Conservation (phyloP, 2,888 invertebrate genomes). For the Scaptomyza tumidula region DNA sequence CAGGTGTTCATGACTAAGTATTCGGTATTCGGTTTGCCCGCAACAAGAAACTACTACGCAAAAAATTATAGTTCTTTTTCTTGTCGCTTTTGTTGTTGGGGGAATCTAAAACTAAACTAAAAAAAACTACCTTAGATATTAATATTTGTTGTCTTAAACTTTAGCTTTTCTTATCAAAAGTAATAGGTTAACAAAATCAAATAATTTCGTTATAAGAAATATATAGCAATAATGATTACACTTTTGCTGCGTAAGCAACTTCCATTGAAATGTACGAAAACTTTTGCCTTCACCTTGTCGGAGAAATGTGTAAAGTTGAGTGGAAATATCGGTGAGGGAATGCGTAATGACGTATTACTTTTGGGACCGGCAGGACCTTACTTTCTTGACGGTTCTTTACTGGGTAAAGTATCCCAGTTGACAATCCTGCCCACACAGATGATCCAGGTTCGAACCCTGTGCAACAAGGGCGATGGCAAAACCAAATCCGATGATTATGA, state of each 20-base stretch:
- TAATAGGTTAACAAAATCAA: conserved; percentile 1
- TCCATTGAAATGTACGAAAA: conserved; percentile 19
- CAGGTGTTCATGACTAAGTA: conserved; percentile 44
- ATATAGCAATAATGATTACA: conserved; percentile 42
- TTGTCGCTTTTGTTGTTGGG: background rate
- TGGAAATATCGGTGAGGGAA: background rate
- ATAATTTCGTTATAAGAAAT: background rate
- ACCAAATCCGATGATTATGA: background rate
- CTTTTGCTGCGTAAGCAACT: conserved; percentile 37
- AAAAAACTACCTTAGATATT: background rate
- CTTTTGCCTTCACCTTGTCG: conserved; percentile 6
- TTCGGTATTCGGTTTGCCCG: background rate
- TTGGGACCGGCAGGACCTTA: background rate
- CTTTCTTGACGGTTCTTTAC: background rate
- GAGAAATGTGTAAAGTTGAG: background rate
- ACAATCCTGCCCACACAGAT: conserved; percentile 5
- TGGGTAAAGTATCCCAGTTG: conserved; percentile 3
- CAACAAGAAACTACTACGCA: conserved; percentile 2
- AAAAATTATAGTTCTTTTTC: conserved; percentile 16
- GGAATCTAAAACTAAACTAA: background rate
- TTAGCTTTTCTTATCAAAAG: conserved; percentile 20
- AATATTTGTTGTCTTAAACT: background rate
- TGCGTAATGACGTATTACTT: background rate
- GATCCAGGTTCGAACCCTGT: conserved; percentile 6
- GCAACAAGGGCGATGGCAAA: background rate